Conservation (phyloP, 2,888 invertebrate genomes). For the Athalia rosae region DNA sequence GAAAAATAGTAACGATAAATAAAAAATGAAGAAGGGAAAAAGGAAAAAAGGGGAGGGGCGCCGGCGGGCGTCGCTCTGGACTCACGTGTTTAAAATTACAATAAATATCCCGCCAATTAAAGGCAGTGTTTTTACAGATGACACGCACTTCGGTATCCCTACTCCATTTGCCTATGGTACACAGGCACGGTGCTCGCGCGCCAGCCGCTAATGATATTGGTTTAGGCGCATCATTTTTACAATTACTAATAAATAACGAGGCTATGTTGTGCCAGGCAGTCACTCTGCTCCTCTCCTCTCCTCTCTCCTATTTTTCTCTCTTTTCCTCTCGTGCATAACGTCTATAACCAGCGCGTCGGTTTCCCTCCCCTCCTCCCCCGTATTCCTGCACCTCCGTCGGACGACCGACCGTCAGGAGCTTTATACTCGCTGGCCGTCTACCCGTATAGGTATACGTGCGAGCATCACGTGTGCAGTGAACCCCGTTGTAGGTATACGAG, state of each 20-base stretch:
- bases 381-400: neutral
- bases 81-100: slow-evolving; percentile 69
- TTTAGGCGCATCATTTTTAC: slow-evolving; percentile 63
- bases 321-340: slow-evolving; percentile 28
- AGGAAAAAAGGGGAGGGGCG: slow-evolving; percentile 44
- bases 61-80: slow-evolving; percentile 44
- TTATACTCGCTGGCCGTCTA: neutral
- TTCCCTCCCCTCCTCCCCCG: neutral
- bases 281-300: slow-evolving; percentile 28
- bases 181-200: slow-evolving; percentile 1
- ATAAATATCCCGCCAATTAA: slow-evolving; percentile 67
- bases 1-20: neutral
- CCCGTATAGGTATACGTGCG: too few species aligned
- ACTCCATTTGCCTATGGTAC: too few species aligned
- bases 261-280: slow-evolving; percentile 46
- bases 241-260: slow-evolving; percentile 67
- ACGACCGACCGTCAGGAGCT: slow-evolving; percentile 44
- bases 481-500: neutral
- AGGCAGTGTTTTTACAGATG: slow-evolving; percentile 71
- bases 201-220: slow-evolving; percentile 65
- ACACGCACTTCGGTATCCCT: slow-evolving; percentile 54
- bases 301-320: slow-evolving; percentile 27
- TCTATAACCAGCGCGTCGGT: slow-evolving; percentile 47
- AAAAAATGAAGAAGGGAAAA: neutral
- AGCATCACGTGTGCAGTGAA: too few species aligned